Base-by-base conservation (phyloP, 2,888 invertebrate species). In the Cephalotes varians region DNA sequence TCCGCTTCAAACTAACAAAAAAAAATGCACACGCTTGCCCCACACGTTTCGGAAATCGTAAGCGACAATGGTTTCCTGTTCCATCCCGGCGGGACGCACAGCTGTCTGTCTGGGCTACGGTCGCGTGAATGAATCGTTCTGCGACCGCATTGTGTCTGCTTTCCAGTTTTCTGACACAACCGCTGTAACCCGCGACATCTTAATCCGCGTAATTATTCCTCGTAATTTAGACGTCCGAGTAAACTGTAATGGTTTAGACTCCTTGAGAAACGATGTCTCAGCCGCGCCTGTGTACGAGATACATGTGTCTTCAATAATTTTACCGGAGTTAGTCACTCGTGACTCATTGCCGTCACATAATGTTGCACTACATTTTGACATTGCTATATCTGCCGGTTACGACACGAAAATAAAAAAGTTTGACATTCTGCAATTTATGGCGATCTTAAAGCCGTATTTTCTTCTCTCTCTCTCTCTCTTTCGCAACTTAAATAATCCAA, bases 31-130 rank as follows among this genome's bases (percentile, higher is more conserved):
- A 67, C 69, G 65, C 79, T 77, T 64, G 76, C 80, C 87, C 87
- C 51, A 12, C 82, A 84, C 85, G 84, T 86, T 86, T 85, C 80
- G 85, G 83, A 85, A 84, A 84, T 85, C 85, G 82, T 82, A 83
- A 87, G 85, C 89, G 90, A 93, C 92, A 92, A 93, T 93, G 91
- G 90, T 88, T 91, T 91, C 90, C 90, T 89, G 90, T 91, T 91
- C 88, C 87, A 91, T 88, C 90, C 90, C 92, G 85, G 87, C 91
- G 89, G 91, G 92, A 90, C 89, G 90, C 88, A 90, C 91, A 90
- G 86, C 89, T 92, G 91, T 91, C 90, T 89, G 91, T 90, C 91
- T 88, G 85, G 88, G 81, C 88, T 83, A 81, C 74, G 79, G 85
- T 89, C 87, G 83, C 85, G 51, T 84, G 90, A 88, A 89, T 86